Percentiles rank a stretch among this genome's conserved stretches.
Evolutionary conservation across 2,797 vertebrate species (phyloP).

Genomic region (Neopelma chrysocephalum): DNA sequence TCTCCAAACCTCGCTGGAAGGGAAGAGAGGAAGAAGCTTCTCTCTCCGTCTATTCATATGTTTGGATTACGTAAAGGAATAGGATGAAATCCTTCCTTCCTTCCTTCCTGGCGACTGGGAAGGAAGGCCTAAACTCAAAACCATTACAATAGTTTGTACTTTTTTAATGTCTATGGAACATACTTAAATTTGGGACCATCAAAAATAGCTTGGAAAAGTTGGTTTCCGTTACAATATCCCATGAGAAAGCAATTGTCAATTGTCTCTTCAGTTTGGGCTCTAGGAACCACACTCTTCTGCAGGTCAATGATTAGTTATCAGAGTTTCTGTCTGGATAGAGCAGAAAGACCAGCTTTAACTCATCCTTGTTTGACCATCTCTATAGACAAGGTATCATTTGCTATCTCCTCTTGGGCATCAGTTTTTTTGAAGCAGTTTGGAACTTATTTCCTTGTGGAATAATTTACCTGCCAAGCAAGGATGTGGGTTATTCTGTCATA

Average conservation of each 20-base stretch:
- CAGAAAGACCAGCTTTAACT: not conserved
- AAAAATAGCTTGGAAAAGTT: not conserved
- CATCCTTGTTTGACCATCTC: not conserved
- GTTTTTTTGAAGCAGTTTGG: not conserved
- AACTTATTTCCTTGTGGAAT: not conserved
- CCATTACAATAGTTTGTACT: not conserved
- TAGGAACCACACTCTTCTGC: not conserved
- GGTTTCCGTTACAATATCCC: slow-evolving; percentile 3
- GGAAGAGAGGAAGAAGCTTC: no score
- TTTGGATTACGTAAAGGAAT: no score
- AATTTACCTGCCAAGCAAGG: not conserved
- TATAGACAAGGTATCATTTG: not conserved
- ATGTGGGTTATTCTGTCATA: not conserved
- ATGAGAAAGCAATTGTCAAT: not conserved
- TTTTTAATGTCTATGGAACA: not conserved
- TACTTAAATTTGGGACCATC: not conserved
- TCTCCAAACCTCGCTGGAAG: no score
- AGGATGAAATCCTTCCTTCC: no score
- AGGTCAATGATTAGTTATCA: not conserved
- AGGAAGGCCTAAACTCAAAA: no score
- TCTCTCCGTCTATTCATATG: no score
- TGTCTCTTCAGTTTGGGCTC: not conserved
- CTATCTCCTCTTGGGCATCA: not conserved
- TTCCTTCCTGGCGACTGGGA: no score
- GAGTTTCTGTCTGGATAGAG: not conserved